Conservation (phyloP, 2,888 invertebrate genomes). For the Acholoe squamosa region DNA sequence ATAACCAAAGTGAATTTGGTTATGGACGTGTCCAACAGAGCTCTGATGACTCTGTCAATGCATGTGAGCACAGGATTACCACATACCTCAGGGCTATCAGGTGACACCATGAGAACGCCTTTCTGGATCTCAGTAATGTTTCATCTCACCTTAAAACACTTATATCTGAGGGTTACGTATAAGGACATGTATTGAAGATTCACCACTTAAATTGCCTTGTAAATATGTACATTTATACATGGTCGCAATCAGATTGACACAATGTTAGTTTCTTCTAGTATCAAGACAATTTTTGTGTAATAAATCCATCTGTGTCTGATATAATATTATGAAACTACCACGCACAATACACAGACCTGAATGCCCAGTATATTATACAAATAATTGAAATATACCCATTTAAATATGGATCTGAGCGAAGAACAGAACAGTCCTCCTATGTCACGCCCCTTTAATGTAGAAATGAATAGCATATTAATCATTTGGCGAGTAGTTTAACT, state of each 20-base stretch:
- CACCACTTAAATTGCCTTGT: no score
- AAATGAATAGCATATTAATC: not conserved
- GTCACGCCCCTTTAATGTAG: not conserved
- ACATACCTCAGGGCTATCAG: not conserved
- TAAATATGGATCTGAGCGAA: not conserved
- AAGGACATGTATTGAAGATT: no score
- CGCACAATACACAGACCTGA: no score
- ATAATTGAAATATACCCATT: not conserved
- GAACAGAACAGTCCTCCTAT: not conserved
- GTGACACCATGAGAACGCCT: not conserved
- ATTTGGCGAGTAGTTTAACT: not conserved
- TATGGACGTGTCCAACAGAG: constrained; percentile 1
- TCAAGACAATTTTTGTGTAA: no score
- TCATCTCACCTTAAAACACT: not conserved
- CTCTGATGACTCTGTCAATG: constrained; percentile 12
- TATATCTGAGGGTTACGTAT: no score
- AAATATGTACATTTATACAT: no score
- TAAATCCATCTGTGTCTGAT: no score
- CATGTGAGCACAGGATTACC: not conserved
- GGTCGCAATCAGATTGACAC: no score
- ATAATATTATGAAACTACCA: no score
- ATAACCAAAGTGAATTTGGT: not conserved
- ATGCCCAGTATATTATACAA: no score
- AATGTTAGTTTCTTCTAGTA: no score
- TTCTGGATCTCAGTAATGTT: not conserved